A percentile compares a stretch with the other conserved stretches of the same genome.
Evolutionary conservation across 2,888 invertebrate genomes (phyloP).

Genomic region (Silvanus unidentatus): DNA sequence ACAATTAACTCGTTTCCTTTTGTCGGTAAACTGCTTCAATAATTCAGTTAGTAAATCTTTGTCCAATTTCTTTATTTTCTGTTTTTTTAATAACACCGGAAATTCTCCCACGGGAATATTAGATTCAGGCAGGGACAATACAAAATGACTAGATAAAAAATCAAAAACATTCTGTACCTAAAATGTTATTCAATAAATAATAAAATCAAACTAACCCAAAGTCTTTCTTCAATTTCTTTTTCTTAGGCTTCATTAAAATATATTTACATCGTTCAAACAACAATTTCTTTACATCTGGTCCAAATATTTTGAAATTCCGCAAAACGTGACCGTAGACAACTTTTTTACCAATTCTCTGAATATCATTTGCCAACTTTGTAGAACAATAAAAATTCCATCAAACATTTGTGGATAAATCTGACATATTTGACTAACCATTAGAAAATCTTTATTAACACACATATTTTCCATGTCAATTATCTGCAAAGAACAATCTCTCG

Average conservation of each 20-base stretch:
- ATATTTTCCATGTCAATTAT: constrained; percentile 49
- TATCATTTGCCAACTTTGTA: constrained; percentile 26
- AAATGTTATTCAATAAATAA: constrained; percentile 3
- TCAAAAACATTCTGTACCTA: too few relatives aligned
- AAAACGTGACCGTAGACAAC: constrained; percentile 46
- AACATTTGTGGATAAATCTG: constrained; percentile 31
- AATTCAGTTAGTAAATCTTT: constrained; percentile 37
- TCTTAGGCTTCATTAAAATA: constrained; percentile 48
- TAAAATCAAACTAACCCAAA: constrained; percentile 38
- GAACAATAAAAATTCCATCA: not conserved
- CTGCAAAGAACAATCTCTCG: constrained; percentile 36
- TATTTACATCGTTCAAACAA: constrained; percentile 48
- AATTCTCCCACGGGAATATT: constrained; percentile 34
- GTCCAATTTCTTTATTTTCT: constrained; percentile 40
- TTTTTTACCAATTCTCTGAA: constrained; percentile 29
- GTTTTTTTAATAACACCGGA: constrained; percentile 28
- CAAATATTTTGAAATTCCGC: constrained; percentile 46
- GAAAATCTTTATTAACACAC: constrained; percentile 45
- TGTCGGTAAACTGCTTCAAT: constrained; percentile 38
- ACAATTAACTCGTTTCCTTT: constrained; percentile 40
- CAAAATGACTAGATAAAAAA: constrained; percentile 40
- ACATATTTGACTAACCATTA: too few relatives aligned
- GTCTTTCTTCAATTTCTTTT: constrained; percentile 42
- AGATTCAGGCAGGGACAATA: constrained; percentile 40
- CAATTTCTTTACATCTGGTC: constrained; percentile 45